Base-by-base conservation (phyloP, 2,113 vertebrate genomes). In the Trachemys scripta region DNA sequence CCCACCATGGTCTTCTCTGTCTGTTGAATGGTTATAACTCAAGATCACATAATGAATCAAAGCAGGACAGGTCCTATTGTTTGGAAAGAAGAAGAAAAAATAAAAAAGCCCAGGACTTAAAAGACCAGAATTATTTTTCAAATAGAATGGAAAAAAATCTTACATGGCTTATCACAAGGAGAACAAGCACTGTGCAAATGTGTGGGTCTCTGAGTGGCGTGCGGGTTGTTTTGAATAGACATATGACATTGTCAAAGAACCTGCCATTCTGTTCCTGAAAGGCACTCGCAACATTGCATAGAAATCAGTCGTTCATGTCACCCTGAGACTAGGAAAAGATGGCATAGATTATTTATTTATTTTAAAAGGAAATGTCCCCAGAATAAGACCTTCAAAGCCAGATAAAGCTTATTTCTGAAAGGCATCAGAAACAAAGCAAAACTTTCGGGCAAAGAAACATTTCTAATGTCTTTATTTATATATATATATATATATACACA, bases 141-240 rank as follows among this genome's bases (percentile, higher is more conserved):
- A 81, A 82, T 20, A 56, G 93, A 94, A 97, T 31, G 82, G 96
- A 6, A 19, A 31, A 94, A 59, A 50, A 65, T 94, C 94, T 93
- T 86, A 22, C 84, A 12, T 65, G 93, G 80, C 97, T 97, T 51
- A 59, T 96, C 78, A 90, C 95, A 19, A 62, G 0, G 94, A 89
- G 97, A 95, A 93, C 93, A 90, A 89, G 96, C 78, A 38, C 82
- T 76, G 96, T 49, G 95, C 97, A 42, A 62, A 94, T 47, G 89
- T 51, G 94, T n/a, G 91, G 95, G 94, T 95, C 94, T 65, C 81
- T 96, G 96, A 97, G 96, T 96, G 98, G 96, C 97, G 79, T 29
- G 91, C 95, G 6, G 84, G 95, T 88, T 97, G 94, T 85, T 91
- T 87, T 95, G 96, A 97, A 85, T 95, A 96, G 95, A 87, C 10